Percentiles rank a stretch among this genome's conserved stretches.
Evolutionary conservation across 2,888 invertebrate species (phyloP).

Genomic region (Bombylius major): DNA sequence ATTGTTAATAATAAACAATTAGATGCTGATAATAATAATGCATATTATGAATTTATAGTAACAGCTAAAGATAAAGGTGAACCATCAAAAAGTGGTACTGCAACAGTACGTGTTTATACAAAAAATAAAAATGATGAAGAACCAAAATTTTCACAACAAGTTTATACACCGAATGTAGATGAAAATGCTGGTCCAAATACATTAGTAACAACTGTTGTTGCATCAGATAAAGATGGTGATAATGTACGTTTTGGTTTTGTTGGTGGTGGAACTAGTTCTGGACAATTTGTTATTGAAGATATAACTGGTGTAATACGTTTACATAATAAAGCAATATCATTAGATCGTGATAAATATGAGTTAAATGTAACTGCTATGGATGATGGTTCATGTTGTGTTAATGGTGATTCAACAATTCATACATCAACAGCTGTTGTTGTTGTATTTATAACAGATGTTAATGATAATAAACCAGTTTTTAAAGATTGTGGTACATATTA

Average conservation of each 20-base stretch:
- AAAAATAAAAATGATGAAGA: slow-evolving; percentile 97
- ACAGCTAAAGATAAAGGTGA: slow-evolving; percentile 92
- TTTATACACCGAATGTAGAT: slow-evolving; percentile 91
- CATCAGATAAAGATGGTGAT: slow-evolving; percentile 94
- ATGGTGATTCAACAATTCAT: slow-evolving; percentile 75
- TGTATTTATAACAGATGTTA: slow-evolving; percentile 93
- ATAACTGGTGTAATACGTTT: slow-evolving; percentile 88
- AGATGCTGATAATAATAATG: slow-evolving; percentile 93
- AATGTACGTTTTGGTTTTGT: slow-evolving; percentile 88
- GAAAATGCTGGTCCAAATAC: slow-evolving; percentile 93
- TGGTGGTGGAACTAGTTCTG: slow-evolving; percentile 78
- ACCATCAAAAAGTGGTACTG: slow-evolving; percentile 82
- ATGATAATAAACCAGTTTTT: slow-evolving; percentile 93
- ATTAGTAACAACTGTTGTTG: slow-evolving; percentile 89
- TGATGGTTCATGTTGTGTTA: slow-evolving; percentile 92
- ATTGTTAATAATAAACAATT: slow-evolving; percentile 86
- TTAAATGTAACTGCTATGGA: slow-evolving; percentile 95
- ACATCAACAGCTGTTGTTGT: slow-evolving; percentile 91
- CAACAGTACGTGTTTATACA: slow-evolving; percentile 91
- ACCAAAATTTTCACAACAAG: slow-evolving; percentile 92
- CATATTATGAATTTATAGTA: slow-evolving; percentile 88
- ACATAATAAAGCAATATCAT: slow-evolving; percentile 71
- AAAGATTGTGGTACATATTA: slow-evolving; percentile 87
- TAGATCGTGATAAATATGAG: slow-evolving; percentile 89
- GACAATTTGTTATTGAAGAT: slow-evolving; percentile 90